Percentiles rank a stretch among this genome's conserved stretches.
phyloP scores from a whole-genome alignment of 2,888 invertebrate species.

The Lasioglossum vierecki region DNA sequence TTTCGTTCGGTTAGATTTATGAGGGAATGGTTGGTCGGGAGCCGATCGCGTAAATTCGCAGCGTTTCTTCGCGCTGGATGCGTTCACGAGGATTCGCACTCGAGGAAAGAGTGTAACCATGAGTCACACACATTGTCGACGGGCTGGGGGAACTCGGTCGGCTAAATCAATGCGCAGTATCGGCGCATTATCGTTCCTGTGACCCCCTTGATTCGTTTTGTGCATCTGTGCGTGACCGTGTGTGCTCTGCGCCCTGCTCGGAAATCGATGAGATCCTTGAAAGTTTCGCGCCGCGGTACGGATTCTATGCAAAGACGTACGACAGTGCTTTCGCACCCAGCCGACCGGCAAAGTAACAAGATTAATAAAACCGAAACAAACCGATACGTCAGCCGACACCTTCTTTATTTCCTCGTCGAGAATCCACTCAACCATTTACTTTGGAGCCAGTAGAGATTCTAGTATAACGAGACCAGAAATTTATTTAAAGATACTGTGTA shows the following conservation, averaged over 20 bases:
- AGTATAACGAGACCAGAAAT: no score
- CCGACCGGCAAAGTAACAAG: neutral
- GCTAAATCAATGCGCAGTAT: slow-evolving; percentile 58
- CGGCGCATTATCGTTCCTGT: slow-evolving; percentile 55
- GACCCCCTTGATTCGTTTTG: slow-evolving; percentile 62
- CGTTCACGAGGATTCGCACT: slow-evolving; percentile 39
- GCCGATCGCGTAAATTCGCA: slow-evolving; percentile 11
- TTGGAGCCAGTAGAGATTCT: neutral
- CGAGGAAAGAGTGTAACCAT: slow-evolving; percentile 47
- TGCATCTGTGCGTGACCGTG: slow-evolving; percentile 65
- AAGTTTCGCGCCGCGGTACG: slow-evolving; percentile 23
- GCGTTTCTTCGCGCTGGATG: slow-evolving; percentile 25
- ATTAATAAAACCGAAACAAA: slow-evolving; percentile 5
- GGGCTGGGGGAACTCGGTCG: slow-evolving; percentile 42
- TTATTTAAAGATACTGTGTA: no score
- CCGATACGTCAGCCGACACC: neutral
- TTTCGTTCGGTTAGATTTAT: neutral
- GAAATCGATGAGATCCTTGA: slow-evolving; percentile 59
- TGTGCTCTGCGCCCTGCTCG: neutral
- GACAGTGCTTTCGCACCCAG: neutral
- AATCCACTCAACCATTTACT: neutral
- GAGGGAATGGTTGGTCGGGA: neutral
- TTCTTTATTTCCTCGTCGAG: neutral
- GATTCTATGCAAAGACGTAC: neutral
- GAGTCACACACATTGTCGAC: slow-evolving; percentile 67